Evolutionary conservation across 1,140 invertebrate species (phyloP).

Genomic region (Tetramorium alpestre): DNA sequence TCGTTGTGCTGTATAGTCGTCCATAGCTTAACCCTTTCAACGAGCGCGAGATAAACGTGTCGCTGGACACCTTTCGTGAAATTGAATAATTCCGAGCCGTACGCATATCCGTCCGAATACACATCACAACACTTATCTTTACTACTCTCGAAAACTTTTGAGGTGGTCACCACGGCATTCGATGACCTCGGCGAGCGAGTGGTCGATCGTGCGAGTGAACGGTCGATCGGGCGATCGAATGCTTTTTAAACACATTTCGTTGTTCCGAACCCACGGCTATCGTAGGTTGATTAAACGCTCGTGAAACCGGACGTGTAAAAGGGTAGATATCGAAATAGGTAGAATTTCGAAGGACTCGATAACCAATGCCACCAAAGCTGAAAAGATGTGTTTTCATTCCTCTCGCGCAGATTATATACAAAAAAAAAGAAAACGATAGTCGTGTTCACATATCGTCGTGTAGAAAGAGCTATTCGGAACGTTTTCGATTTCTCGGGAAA

Average conservation of each 20-base stretch:
- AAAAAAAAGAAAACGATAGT: not conserved
- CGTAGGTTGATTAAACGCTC: slow-evolving; percentile 48
- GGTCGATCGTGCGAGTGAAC: slow-evolving; percentile 27
- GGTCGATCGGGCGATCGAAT: slow-evolving; percentile 43
- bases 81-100: slow-evolving; percentile 72
- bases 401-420: not conserved
- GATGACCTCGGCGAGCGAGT: not conserved
- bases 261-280: slow-evolving; percentile 34
- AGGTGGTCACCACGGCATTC: not conserved
- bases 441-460: not conserved
- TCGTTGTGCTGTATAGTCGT: slow-evolving; percentile 56
- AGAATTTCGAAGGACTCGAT: slow-evolving; percentile 37
- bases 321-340: slow-evolving; percentile 47
- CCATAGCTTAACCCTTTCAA: slow-evolving; percentile 76
- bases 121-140: slow-evolving; percentile 60
- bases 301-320: slow-evolving; percentile 33
- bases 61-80: slow-evolving; percentile 74
- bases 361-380: slow-evolving; percentile 40
- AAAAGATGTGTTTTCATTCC: slow-evolving; percentile 14
- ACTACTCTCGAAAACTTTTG: slow-evolving; percentile 30
- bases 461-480: not conserved
- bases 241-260: slow-evolving; percentile 51
- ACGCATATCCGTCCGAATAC: slow-evolving; percentile 50
- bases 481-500: not conserved
- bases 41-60: slow-evolving; percentile 75